These are phyloP conservation scores for Tupaia tana DNA, from an alignment of 2,113 vertebrate species.

Conservation along the genomic window DNA sequence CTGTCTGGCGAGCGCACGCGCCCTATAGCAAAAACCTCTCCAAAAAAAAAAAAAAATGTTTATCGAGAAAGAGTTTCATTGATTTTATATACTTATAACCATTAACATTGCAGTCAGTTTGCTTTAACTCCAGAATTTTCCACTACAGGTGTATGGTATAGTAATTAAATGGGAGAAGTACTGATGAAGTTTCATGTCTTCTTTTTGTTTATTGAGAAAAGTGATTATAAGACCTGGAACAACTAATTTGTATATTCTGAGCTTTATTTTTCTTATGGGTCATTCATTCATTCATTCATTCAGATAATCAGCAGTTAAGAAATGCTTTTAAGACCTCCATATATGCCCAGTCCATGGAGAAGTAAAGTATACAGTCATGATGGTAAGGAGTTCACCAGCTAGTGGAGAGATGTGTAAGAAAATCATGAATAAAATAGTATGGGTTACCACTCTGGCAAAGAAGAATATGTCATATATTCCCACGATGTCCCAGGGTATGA, in stretches of 20 bases:
- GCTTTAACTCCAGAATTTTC: constrained; percentile 11
- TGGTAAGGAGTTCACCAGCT: background rate
- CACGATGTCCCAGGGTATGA: background rate
- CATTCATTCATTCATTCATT: background rate
- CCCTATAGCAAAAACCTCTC: too few relatives aligned
- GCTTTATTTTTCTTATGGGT: background rate
- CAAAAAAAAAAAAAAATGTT: constrained; percentile 26
- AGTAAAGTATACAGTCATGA: background rate
- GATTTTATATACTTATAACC: constrained; percentile 8
- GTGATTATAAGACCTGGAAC: background rate
- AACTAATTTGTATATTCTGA: background rate
- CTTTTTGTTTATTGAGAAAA: constrained; percentile 21
- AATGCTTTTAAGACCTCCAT: background rate
- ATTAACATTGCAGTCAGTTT: background rate
- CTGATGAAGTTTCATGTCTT: background rate
- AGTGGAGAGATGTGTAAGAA: background rate
- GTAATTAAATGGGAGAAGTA: background rate
- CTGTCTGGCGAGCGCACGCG: too few relatives aligned
- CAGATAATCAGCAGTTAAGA: background rate
- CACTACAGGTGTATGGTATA: background rate
- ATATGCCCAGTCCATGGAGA: background rate
- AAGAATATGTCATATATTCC: background rate
- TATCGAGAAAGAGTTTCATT: constrained; percentile 36
- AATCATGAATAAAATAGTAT: background rate
- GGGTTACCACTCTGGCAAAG: background rate